These are phyloP conservation scores for Podiceps cristatus DNA, from an alignment of 2,113 vertebrate genomes.

Conservation along the genomic window DNA sequence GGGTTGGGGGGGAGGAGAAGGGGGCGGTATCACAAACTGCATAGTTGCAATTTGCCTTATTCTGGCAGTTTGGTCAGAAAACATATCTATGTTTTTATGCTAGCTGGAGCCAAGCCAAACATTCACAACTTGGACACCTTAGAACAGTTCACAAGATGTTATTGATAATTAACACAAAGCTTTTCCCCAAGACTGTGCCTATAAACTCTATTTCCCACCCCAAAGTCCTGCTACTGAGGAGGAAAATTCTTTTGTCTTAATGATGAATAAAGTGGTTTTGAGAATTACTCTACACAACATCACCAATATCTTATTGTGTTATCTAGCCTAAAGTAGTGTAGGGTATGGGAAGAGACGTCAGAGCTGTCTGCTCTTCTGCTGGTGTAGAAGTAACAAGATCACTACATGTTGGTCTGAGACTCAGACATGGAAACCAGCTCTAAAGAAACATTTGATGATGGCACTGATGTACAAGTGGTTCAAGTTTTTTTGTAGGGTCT, in stretches of 20 bases:
- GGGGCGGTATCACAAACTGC: rapidly evolving
- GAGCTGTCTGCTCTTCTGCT: not conserved
- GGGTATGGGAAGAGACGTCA: not conserved
- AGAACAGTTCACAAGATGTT: not conserved
- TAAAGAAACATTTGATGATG: not conserved
- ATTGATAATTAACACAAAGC: not conserved
- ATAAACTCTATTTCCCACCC: not conserved
- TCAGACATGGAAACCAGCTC: not conserved
- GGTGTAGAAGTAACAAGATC: not conserved
- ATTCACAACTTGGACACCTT: not conserved
- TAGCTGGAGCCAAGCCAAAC: not conserved
- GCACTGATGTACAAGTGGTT: not conserved
- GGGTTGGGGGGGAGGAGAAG: too few relatives aligned
- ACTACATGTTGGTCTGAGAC: not conserved
- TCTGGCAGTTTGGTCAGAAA: not conserved
- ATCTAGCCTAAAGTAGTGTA: not conserved
- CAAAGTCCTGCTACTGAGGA: not conserved
- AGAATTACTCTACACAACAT: not conserved
- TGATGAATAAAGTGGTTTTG: not conserved
- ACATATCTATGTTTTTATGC: not conserved
- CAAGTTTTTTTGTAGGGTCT: not conserved
- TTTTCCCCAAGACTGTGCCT: not conserved
- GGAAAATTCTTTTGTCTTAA: not conserved
- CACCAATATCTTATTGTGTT: not conserved
- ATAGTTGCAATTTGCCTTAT: not conserved